phyloP scores from a whole-genome alignment of 2,888 invertebrate genomes.

The Meloe dianella region DNA sequence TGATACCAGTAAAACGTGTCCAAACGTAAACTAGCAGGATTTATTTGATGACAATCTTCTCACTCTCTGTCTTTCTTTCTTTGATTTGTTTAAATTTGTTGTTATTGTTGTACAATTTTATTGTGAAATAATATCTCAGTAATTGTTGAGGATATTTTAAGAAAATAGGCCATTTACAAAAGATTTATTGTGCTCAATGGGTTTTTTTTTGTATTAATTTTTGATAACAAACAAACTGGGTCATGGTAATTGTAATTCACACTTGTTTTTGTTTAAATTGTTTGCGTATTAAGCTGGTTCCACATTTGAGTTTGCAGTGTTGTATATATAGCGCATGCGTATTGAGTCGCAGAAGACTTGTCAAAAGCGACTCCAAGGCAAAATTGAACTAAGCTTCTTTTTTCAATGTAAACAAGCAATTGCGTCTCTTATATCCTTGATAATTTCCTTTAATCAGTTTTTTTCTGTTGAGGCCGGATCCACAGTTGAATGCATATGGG shows the following conservation, averaged over 20 bases:
- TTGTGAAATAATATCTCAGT: background rate
- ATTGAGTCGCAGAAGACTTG: too few relatives aligned
- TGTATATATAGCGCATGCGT: too few relatives aligned
- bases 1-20: constrained; percentile 7
- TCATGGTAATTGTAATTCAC: constrained; percentile 11
- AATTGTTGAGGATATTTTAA: background rate
- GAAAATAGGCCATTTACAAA: constrained; percentile 8
- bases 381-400: too few relatives aligned
- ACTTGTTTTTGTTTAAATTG: background rate
- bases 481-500: too few relatives aligned
- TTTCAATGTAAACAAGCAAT: too few relatives aligned
- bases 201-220: too few relatives aligned
- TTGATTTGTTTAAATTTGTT: background rate
- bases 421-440: too few relatives aligned
- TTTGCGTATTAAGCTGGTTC: background rate
- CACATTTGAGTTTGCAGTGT: background rate
- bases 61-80: background rate
- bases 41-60: background rate
- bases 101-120: background rate
- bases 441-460: too few relatives aligned
- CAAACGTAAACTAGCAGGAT: constrained; percentile 4
- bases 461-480: too few relatives aligned
- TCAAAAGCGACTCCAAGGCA: too few relatives aligned
- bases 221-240: background rate
- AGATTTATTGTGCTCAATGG: too few relatives aligned